phyloP scores from a whole-genome alignment of 53 echinoderm and acorn worm genomes.

The Paracentrotus lividus region DNA sequence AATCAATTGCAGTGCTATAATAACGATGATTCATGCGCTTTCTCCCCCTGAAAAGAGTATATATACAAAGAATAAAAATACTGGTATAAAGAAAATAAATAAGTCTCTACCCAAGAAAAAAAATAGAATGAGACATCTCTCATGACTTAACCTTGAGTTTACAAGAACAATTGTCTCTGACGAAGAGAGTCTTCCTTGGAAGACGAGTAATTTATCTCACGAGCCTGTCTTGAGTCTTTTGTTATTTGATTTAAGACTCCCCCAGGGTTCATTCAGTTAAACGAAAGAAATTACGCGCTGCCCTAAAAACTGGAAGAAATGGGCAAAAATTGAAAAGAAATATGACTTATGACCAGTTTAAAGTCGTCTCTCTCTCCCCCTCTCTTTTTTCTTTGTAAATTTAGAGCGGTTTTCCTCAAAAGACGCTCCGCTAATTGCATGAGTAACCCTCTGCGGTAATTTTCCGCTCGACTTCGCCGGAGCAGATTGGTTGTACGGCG shows the following conservation, averaged over 20 bases:
- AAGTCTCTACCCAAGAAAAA: neutral
- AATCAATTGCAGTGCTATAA: constrained; percentile 1
- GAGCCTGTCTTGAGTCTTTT: constrained; percentile 36
- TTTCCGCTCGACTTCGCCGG: constrained; percentile 56
- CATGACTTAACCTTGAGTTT: constrained; percentile 19
- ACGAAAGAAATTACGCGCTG: constrained; percentile 42
- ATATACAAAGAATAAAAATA: constrained; percentile 5
- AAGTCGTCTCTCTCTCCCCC: constrained; percentile 23
- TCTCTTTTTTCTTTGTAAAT: neutral
- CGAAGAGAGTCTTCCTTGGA: neutral
- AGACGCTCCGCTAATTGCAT: constrained; percentile 58
- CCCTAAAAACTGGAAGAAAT: constrained; percentile 31
- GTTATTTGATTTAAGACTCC: neutral
- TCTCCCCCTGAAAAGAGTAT: neutral
- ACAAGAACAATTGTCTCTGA: constrained; percentile 15
- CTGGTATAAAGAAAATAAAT: neutral
- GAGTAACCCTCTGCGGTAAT: constrained; percentile 55
- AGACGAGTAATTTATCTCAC: constrained; percentile 43
- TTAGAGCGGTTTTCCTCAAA: constrained; percentile 52
- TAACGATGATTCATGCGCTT: constrained; percentile 30
- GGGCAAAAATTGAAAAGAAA: constrained; percentile 43
- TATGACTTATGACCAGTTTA: constrained; percentile 42
- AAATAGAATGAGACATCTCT: neutral
- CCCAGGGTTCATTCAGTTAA: constrained; percentile 28
- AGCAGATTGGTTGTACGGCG: constrained; percentile 51